Percentiles rank a stretch among this genome's conserved stretches.
Evolutionary conservation across 1,140 invertebrate species (phyloP).

Genomic region (Zaprionus nigranus): DNA sequence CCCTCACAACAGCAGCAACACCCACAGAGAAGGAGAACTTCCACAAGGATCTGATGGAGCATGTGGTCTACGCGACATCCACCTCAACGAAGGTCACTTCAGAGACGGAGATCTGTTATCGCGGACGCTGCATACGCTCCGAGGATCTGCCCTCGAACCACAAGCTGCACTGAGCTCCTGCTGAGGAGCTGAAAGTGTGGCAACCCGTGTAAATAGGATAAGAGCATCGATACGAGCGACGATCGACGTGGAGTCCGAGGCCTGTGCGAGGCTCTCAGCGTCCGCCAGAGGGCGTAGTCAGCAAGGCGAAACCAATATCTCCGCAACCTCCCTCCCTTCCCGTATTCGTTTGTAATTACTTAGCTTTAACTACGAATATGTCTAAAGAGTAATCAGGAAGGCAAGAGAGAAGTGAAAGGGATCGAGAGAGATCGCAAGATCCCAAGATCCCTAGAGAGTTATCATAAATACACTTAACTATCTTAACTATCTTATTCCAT

Average conservation of each 20-base stretch:
- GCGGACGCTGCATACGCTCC: constrained; percentile 92
- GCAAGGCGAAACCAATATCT: background rate
- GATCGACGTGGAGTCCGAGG: constrained; percentile 1
- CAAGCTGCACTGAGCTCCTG: constrained; percentile 73
- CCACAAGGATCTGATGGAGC: constrained; percentile 84
- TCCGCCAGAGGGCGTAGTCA: constrained; percentile 5
- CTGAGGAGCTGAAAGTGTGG: background rate
- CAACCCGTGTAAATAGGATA: constrained; percentile 31
- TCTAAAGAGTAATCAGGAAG: constrained; percentile 51
- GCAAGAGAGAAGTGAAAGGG: background rate
- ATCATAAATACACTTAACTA: constrained; percentile 4
- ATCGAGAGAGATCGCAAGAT: background rate
- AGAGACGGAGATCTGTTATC: constrained; percentile 94
- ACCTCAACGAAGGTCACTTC: constrained; percentile 91
- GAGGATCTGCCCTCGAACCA: constrained; percentile 82
- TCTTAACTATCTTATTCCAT: constrained; percentile 23
- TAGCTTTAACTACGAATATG: constrained; percentile 78
- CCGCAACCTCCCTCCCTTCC: background rate
- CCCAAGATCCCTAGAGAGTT: background rate
- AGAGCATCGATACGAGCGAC: constrained; percentile 29
- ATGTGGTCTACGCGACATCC: constrained; percentile 87
- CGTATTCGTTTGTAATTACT: constrained; percentile 70
- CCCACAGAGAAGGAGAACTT: constrained; percentile 64
- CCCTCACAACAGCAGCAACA: constrained; percentile 61
- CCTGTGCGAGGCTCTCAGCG: background rate